Evolutionary conservation across 2,888 invertebrate genomes (phyloP).

Genomic region (Macrophya annulata): DNA sequence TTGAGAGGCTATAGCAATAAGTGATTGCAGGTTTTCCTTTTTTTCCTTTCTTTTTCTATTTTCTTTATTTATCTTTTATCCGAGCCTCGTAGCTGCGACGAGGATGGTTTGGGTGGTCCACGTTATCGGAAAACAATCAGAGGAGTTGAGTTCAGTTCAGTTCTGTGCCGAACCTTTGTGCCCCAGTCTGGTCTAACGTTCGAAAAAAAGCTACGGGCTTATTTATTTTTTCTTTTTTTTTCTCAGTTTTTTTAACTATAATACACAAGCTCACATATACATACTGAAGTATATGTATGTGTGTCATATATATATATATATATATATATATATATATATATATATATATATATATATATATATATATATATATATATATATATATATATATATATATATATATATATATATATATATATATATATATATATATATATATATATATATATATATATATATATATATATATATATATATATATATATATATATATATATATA

Average conservation of each 20-base stretch:
- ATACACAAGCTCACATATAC: neutral
- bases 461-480: too few relatives aligned
- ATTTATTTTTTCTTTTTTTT: neutral
- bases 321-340: too few relatives aligned
- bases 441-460: too few relatives aligned
- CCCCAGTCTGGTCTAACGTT: conserved; percentile 26
- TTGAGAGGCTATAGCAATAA: conserved; percentile 18
- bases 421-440: too few relatives aligned
- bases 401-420: too few relatives aligned
- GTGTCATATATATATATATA: too few relatives aligned
- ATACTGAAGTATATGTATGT: too few relatives aligned
- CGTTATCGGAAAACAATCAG: conserved; percentile 53
- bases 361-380: too few relatives aligned
- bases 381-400: too few relatives aligned
- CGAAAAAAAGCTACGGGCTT: neutral
- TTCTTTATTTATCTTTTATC: neutral
- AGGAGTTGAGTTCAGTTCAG: conserved; percentile 16
- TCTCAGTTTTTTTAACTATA: neutral
- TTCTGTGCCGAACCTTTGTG: neutral
- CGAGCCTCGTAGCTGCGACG: neutral
- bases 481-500: too few relatives aligned
- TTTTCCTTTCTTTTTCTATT: neutral
- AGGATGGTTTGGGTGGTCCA: conserved; percentile 16
- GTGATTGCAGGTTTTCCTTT: neutral
- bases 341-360: too few relatives aligned